Evolutionary conservation across 2,888 invertebrate species (phyloP), one percentile per base, ranked within the genome.

Genomic region (Melanostoma mellinum): DNA sequence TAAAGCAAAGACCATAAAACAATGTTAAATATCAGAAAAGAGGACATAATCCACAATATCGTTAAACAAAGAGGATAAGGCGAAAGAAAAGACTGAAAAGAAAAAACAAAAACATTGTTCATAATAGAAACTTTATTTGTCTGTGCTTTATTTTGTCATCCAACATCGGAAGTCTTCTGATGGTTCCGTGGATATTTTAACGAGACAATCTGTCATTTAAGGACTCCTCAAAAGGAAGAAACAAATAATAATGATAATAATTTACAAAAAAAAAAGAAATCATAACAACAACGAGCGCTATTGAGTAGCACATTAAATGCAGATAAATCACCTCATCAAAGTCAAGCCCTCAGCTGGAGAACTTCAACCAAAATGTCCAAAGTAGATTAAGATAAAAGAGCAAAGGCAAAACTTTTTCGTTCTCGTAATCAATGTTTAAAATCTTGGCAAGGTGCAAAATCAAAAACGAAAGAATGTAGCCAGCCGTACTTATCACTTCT

Each of bases 51-150:
- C 56, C 50, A 42, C n/a, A 52, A 33, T 40, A 71, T 71, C 71
- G 33, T 71, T 52, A 71, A 71, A 71, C 50, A 68, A 71, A 71
- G 32, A 56, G 32, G n/a, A 52, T 40, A 40, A 38, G 20, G 32
- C n/a, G 48, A 46, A 56, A 52, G 20, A 35, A 42, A 46, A 48
- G 36, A 56, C 38, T 38, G 42, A 8, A 50, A 48, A 63, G 20
- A 10, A 50, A 36, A 61, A 55, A 36, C 20, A 50, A 36, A 61
- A 55, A 36, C 20, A 20, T 6, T 56, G 3, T 42, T 42, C 9
- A 8, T 9, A 56, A 68, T 56, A 36, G 69, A 38, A 48, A 69
- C 10, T 46, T 56, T 36, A 69, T 56, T 32, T 56, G 20, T 10
- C 38, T 10, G 68, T 30, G 52, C 42, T 40, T 10, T 6, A 10